phyloP scores from a whole-genome alignment of 2,888 invertebrate species.

The Zootermopsis nevadensis region DNA sequence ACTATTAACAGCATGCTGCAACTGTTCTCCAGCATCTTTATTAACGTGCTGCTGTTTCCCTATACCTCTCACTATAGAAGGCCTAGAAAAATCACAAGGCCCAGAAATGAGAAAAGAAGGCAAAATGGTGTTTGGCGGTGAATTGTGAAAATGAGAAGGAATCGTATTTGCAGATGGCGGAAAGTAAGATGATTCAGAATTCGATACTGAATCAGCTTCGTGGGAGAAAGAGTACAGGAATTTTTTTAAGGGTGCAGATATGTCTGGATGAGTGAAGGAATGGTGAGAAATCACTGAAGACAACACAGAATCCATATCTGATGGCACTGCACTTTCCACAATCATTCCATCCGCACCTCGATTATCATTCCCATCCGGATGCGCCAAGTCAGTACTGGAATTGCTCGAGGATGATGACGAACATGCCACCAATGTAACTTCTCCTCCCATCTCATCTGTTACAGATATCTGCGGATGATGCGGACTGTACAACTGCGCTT shows the following conservation, averaged over 20 bases:
- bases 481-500: slow-evolving; percentile 23
- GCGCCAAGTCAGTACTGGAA: slow-evolving; percentile 72
- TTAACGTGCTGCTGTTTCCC: slow-evolving; percentile 65
- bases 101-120: slow-evolving; percentile 76
- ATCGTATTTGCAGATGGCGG: slow-evolving; percentile 11
- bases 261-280: background rate
- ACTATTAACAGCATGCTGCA: background rate
- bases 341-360: slow-evolving; percentile 37
- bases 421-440: slow-evolving; percentile 80
- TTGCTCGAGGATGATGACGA: slow-evolving; percentile 77
- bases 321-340: slow-evolving; percentile 51
- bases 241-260: background rate
- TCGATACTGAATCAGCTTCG: slow-evolving; percentile 4
- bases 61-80: slow-evolving; percentile 84
- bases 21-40: background rate
- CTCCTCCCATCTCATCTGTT: slow-evolving; percentile 90
- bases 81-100: slow-evolving; percentile 77
- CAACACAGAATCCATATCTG: background rate
- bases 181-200: slow-evolving; percentile 2
- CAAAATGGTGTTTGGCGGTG: slow-evolving; percentile 52
- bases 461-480: slow-evolving; percentile 89
- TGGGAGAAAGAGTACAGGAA: background rate
- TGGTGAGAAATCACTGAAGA: background rate
- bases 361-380: slow-evolving; percentile 55
- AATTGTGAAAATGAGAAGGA: slow-evolving; percentile 4